phyloP scores from a whole-genome alignment of 2,797 vertebrate species.

The Sebastes itinus region DNA sequence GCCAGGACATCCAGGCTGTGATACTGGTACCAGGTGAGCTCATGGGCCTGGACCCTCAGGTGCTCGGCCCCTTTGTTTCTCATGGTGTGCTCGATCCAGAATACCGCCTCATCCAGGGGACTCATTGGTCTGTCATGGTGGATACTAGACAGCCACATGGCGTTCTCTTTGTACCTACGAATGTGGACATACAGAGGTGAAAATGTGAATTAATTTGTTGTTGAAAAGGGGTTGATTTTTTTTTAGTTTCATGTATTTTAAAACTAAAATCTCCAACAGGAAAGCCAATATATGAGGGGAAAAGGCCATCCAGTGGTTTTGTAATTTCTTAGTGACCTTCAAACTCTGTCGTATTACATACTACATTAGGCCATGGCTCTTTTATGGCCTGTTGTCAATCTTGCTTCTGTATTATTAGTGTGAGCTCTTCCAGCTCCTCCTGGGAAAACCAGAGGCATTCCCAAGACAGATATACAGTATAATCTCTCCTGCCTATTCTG shows the following conservation, averaged over 20 bases:
- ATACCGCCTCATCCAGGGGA: slow-evolving; percentile 81
- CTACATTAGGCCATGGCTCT: not conserved
- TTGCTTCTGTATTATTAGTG: not conserved
- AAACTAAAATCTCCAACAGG: not conserved
- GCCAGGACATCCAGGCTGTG: slow-evolving; percentile 82
- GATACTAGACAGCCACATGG: slow-evolving; percentile 79
- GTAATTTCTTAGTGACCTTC: not conserved
- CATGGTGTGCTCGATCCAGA: slow-evolving; percentile 90
- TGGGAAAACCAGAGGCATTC: not conserved
- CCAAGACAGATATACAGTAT: not conserved
- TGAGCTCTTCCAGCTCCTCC: not conserved
- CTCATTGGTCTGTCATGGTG: slow-evolving; percentile 84
- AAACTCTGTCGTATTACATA: not conserved
- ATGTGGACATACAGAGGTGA: not conserved
- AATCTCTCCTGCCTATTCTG: not conserved
- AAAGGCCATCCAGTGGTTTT: not conserved
- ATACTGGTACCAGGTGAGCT: slow-evolving; percentile 88
- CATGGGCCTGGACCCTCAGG: slow-evolving; percentile 80
- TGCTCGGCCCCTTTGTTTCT: slow-evolving; percentile 86
- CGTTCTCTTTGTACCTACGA: slow-evolving; percentile 84
- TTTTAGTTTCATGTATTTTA: not conserved
- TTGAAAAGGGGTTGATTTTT: not conserved
- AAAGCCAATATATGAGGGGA: not conserved
- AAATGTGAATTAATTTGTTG: not conserved
- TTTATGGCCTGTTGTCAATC: not conserved